A percentile compares a stretch with the other conserved stretches of the same genome.
Conservation (phyloP, 2,888 invertebrate species). For the Auanema freiburgensis region DNA sequence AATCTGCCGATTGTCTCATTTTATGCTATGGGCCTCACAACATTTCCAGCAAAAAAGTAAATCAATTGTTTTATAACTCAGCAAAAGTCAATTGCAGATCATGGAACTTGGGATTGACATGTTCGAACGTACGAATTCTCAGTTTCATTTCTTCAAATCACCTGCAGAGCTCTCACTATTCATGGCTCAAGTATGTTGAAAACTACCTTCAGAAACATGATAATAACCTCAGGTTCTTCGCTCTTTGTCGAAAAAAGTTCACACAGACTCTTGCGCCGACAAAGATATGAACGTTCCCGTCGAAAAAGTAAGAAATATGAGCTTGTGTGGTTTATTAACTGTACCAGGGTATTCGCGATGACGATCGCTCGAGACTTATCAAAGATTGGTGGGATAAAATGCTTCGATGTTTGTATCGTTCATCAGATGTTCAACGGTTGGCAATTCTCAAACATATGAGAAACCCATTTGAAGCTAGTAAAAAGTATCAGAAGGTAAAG, state of each 20-base stretch:
- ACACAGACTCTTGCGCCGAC: no score
- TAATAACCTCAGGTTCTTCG: no score
- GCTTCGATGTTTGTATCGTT: constrained; percentile 29
- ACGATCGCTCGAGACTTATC: constrained; percentile 24
- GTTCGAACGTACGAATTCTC: constrained; percentile 26
- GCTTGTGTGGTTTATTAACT: no score
- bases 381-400: constrained; percentile 43
- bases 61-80: neutral
- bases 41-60: constrained; percentile 24
- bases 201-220: no score
- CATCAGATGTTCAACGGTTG: constrained; percentile 30
- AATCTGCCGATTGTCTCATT: constrained; percentile 25
- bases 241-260: no score
- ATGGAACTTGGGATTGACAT: constrained; percentile 23
- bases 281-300: no score
- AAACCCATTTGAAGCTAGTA: constrained; percentile 29
- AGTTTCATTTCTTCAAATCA: constrained; percentile 19
- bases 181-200: constrained; percentile 9
- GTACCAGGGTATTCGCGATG: constrained; percentile 25
- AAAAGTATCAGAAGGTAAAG: constrained; percentile 22
- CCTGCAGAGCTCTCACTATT: constrained; percentile 14
- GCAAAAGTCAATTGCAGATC: no score
- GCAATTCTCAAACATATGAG: constrained; percentile 31
- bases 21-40: constrained; percentile 27
- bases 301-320: no score